A percentile compares a stretch with the other conserved stretches of the same genome.
phyloP scores from a whole-genome alignment of 2,888 invertebrate species.

The Melanargia galathea region DNA sequence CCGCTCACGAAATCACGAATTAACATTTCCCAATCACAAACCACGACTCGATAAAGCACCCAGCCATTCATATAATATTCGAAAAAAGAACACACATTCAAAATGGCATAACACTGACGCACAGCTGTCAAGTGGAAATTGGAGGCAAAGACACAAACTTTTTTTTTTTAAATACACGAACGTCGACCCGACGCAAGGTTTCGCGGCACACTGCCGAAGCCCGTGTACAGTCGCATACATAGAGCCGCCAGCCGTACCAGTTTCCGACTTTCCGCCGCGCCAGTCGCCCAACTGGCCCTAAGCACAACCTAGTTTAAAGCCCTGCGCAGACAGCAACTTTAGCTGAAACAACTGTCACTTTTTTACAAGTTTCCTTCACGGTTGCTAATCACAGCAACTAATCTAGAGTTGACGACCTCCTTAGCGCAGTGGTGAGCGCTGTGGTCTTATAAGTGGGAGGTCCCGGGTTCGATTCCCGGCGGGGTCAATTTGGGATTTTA shows the following conservation, averaged over 20 bases:
- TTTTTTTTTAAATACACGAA: conserved; percentile 40
- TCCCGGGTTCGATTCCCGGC: too few relatives aligned
- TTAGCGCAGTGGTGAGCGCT: too few relatives aligned
- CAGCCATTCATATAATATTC: conserved; percentile 35
- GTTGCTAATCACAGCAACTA: too few relatives aligned
- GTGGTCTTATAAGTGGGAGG: too few relatives aligned
- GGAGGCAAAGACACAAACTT: conserved; percentile 46
- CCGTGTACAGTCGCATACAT: background rate
- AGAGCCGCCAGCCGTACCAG: background rate
- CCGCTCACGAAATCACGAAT: conserved; percentile 35
- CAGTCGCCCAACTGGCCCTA: conserved; percentile 27
- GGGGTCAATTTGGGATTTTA: too few relatives aligned
- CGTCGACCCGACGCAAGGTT: conserved; percentile 47
- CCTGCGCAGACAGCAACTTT: background rate
- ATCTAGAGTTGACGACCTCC: too few relatives aligned
- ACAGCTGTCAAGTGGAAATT: conserved; percentile 42
- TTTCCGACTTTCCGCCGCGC: conserved; percentile 20
- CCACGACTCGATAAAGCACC: conserved; percentile 33
- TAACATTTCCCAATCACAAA: conserved; percentile 33
- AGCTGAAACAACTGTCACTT: too few relatives aligned
- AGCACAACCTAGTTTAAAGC: conserved; percentile 16
- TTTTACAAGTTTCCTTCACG: too few relatives aligned
- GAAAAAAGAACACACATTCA: conserved; percentile 37
- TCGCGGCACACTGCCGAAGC: conserved; percentile 51
- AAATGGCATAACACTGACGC: conserved; percentile 35